A percentile compares a stretch with the other conserved stretches of the same genome.
Evolutionary conservation across 1,140 invertebrate species (phyloP).

Genomic region (Drosophila bifasciata): DNA sequence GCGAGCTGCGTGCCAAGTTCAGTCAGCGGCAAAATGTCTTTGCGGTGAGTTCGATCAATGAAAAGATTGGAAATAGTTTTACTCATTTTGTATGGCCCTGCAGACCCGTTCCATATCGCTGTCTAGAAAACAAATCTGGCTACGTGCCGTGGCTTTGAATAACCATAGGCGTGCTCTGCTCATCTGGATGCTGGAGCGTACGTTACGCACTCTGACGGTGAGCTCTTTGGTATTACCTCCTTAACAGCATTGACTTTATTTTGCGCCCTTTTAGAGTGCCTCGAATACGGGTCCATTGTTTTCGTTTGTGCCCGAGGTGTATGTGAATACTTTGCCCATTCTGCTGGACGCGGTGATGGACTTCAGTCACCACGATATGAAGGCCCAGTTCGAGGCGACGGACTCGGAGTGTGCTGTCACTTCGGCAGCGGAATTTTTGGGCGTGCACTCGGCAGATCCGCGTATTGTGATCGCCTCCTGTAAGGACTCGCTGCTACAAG

Average conservation of each 20-base stretch:
- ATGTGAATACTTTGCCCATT: constrained; percentile 85
- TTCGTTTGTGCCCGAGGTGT: constrained; percentile 92
- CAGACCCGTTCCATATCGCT: constrained; percentile 82
- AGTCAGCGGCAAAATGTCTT: constrained; percentile 82
- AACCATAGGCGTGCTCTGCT: constrained; percentile 54
- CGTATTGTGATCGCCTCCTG: constrained; percentile 91
- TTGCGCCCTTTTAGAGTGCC: constrained; percentile 45
- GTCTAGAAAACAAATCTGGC: constrained; percentile 79
- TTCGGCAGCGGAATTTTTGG: constrained; percentile 89
- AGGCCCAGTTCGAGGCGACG: constrained; percentile 66
- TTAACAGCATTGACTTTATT: not conserved
- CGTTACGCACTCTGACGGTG: constrained; percentile 85
- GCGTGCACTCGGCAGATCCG: constrained; percentile 90
- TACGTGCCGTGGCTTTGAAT: constrained; percentile 76
- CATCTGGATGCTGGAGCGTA: constrained; percentile 87
- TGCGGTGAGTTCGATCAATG: constrained; percentile 53
- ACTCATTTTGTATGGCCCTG: constrained; percentile 1
- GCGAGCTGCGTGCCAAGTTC: constrained; percentile 72
- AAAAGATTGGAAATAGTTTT: not conserved
- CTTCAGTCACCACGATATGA: constrained; percentile 84
- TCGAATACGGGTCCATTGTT: constrained; percentile 89
- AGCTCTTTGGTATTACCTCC: not conserved
- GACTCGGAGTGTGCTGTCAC: constrained; percentile 85
- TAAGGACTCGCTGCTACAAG: constrained; percentile 91
- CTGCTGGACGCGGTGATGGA: constrained; percentile 88